Evolutionary conservation across 2,113 vertebrate species (phyloP).

Genomic region (Triplophysa tibetana): DNA sequence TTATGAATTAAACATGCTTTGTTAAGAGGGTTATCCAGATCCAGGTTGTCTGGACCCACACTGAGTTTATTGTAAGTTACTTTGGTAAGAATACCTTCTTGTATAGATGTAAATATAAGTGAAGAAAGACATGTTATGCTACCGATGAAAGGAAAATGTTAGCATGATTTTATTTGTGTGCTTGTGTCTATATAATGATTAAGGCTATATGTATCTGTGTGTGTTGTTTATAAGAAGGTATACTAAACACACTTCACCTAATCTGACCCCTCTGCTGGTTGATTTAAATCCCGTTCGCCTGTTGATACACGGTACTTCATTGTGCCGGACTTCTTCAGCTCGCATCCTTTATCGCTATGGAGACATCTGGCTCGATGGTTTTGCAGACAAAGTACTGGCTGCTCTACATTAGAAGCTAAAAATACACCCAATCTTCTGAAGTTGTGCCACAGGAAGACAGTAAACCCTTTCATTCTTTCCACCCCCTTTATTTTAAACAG

Average conservation of each 20-base stretch:
- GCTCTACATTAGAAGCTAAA: constrained; percentile 74
- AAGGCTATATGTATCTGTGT: not conserved
- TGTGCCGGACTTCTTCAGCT: constrained; percentile 36
- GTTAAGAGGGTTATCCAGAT: constrained; percentile 32
- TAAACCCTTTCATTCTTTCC: constrained; percentile 77
- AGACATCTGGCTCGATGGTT: constrained; percentile 70
- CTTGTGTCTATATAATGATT: not conserved
- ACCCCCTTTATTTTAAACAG: constrained; percentile 63
- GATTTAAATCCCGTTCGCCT: constrained; percentile 39
- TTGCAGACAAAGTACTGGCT: constrained; percentile 62
- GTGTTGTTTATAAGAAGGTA: not conserved
- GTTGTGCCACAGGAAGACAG: constrained; percentile 75
- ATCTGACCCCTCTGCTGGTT: not conserved
- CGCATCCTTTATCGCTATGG: constrained; percentile 59
- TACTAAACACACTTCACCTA: not conserved
- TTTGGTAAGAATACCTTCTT: not conserved
- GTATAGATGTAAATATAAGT: too few species aligned
- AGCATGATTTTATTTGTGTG: not conserved
- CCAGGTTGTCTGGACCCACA: constrained; percentile 23
- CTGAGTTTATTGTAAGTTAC: not conserved
- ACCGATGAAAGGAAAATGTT: not conserved
- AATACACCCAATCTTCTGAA: constrained; percentile 76
- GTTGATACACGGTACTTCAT: constrained; percentile 46
- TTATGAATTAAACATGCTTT: constrained; percentile 51
- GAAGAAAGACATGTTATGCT: not conserved